Evolutionary conservation across 2,888 invertebrate genomes (phyloP), one percentile per base, ranked within the genome.

Genomic region (Chrysolina americana): DNA sequence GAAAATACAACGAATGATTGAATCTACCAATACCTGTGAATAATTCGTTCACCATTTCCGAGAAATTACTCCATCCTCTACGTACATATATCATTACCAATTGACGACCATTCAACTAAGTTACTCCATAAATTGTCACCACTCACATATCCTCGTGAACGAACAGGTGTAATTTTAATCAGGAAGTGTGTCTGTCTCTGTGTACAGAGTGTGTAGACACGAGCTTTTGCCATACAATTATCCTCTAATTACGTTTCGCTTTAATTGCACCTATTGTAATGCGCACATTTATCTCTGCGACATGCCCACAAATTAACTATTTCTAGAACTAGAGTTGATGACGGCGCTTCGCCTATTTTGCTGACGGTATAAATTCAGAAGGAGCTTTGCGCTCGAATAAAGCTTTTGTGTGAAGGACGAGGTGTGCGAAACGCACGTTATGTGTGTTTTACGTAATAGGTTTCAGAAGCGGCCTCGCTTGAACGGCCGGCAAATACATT

Each of bases 201-300:
- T 74, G 64, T 73, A 68, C 50, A 63, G 63, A 70, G 64, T 64
- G 64, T 73, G 76, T 78, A 70, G 59, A 71, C 75, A 76, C 48
- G 71, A 72, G 77, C 73, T 75, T 78, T 70, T 75, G 73, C 75
- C 70, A 68, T 69, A 76, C 80, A 80, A 80, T 80, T 78, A 78
- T 77, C 72, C 74, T 74, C 77, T 76, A 77, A 80, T 79, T 80
- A 74, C 77, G 71, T 78, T 77, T 76, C 53, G 70, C 71, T 74
- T 76, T 78, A 80, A 80, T 80, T 76, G 76, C 74, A 79, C 71
- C 77, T 73, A 78, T 76, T 76, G 69, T 73, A 69, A 73, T 41
- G 53, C 53, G 47, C 41, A 36, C 56, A 17, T 64, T 63, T 48
- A 36, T 63, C 48, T 28, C 70, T 63, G 70, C 63, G 70, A 48